Evolutionary conservation across 2,797 vertebrate species (phyloP).

Genomic region (Lophius americanus): DNA sequence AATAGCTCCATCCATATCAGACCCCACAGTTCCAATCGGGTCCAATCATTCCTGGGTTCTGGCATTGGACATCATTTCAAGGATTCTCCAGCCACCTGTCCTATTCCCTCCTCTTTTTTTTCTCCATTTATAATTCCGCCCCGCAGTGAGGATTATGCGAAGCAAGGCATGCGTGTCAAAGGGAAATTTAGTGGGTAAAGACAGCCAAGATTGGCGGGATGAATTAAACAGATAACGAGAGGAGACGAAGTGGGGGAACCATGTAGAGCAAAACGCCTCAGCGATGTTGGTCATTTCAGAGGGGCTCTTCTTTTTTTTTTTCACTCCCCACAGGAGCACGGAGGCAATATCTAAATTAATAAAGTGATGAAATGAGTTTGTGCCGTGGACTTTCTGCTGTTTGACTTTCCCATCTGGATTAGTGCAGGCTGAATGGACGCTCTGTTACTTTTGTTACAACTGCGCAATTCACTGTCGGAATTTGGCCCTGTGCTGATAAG

Average conservation of each 20-base stretch:
- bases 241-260: slow-evolving; percentile 78
- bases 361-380: slow-evolving; percentile 89
- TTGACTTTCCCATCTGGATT: slow-evolving; percentile 91
- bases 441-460: slow-evolving; percentile 89
- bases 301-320: slow-evolving; percentile 61
- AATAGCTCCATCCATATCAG: slow-evolving; percentile 60
- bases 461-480: slow-evolving; percentile 87
- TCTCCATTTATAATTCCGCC: slow-evolving; percentile 86
- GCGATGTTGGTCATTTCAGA: slow-evolving; percentile 86
- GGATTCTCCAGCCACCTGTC: slow-evolving; percentile 85
- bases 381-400: slow-evolving; percentile 88
- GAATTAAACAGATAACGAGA: slow-evolving; percentile 88
- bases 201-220: slow-evolving; percentile 87
- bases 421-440: slow-evolving; percentile 89
- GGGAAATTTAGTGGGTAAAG: slow-evolving; percentile 89
- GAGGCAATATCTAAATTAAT: slow-evolving; percentile 88
- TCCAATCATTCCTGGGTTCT: slow-evolving; percentile 78
- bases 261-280: slow-evolving; percentile 84
- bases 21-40: slow-evolving; percentile 76
- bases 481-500: slow-evolving; percentile 80
- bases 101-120: slow-evolving; percentile 77
- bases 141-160: slow-evolving; percentile 87
- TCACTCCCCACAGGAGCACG: slow-evolving; percentile 74
- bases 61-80: slow-evolving; percentile 85
- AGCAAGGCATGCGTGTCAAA: slow-evolving; percentile 89